Percentiles rank a stretch among this genome's conserved stretches.
These are phyloP conservation scores for Argentina silus DNA, from an alignment of 2,797 vertebrate genomes.

Conservation along the genomic window DNA sequence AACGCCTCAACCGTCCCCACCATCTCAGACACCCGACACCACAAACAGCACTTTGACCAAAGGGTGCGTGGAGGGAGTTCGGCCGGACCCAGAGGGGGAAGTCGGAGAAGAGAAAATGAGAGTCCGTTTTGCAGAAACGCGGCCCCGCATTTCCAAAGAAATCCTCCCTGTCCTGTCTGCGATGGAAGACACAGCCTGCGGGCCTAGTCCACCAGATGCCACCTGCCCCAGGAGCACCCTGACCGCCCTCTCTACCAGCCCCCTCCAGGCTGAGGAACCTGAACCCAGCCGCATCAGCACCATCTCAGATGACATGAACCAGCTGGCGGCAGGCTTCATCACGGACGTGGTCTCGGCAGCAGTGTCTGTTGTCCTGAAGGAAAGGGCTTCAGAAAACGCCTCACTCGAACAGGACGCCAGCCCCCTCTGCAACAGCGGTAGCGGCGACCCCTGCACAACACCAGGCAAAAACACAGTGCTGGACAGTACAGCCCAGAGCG, in stretches of 20 bases:
- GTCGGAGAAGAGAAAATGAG: slow-evolving; percentile 29
- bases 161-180: neutral
- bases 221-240: neutral
- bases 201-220: too few species aligned
- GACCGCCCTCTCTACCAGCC: slow-evolving; percentile 19
- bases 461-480: neutral
- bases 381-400: neutral
- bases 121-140: slow-evolving; percentile 28
- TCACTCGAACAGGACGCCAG: neutral
- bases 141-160: slow-evolving; percentile 14
- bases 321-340: slow-evolving; percentile 74
- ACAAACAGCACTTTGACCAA: neutral
- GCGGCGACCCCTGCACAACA: neutral
- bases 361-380: slow-evolving; percentile 19
- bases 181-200: neutral
- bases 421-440: too few species aligned
- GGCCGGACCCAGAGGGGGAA: slow-evolving; percentile 61
- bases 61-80: slow-evolving; percentile 30
- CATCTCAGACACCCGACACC: neutral
- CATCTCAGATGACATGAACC: slow-evolving; percentile 63
- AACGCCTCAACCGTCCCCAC: neutral
- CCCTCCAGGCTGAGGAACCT: neutral
- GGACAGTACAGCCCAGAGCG: neutral
- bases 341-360: slow-evolving; percentile 77
- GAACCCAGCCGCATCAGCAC: neutral